Conservation (phyloP, 2,113 vertebrate genomes). For the Corythoichthys haematopterus region DNA sequence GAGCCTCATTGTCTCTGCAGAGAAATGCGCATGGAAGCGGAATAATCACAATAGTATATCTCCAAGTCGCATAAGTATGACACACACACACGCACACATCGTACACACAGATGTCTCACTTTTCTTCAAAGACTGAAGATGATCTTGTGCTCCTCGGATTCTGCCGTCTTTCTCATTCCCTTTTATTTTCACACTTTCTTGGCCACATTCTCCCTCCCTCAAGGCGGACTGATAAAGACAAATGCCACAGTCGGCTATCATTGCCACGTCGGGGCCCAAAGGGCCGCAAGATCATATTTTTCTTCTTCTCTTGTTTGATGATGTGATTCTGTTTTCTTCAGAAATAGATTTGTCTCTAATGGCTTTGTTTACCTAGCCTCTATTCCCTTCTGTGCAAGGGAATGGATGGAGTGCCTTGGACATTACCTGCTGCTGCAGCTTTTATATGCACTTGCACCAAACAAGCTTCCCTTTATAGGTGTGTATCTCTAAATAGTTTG, state of each 20-base stretch:
- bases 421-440: constrained; percentile 44
- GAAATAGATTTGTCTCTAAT: constrained; percentile 81
- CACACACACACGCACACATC: constrained; percentile 16
- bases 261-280: constrained; percentile 58
- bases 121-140: constrained; percentile 26
- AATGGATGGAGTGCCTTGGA: constrained; percentile 56
- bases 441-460: constrained; percentile 27
- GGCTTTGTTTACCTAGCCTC: constrained; percentile 76
- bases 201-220: constrained; percentile 49
- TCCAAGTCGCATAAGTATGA: constrained; percentile 33
- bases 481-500: neutral
- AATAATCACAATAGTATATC: constrained; percentile 23
- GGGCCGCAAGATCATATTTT: constrained; percentile 74
- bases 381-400: constrained; percentile 46
- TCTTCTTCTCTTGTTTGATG: constrained; percentile 78
- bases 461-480: constrained; percentile 21
- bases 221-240: constrained; percentile 77
- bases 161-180: constrained; percentile 44
- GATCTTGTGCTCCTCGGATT: constrained; percentile 35
- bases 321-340: constrained; percentile 81
- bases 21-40: constrained; percentile 21
- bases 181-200: constrained; percentile 54
- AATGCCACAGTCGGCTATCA: constrained; percentile 75
- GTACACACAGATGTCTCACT: constrained; percentile 8
- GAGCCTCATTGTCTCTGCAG: constrained; percentile 18